Conservation (phyloP, 2,888 invertebrate genomes). For the Lampropteryx suffumata region DNA sequence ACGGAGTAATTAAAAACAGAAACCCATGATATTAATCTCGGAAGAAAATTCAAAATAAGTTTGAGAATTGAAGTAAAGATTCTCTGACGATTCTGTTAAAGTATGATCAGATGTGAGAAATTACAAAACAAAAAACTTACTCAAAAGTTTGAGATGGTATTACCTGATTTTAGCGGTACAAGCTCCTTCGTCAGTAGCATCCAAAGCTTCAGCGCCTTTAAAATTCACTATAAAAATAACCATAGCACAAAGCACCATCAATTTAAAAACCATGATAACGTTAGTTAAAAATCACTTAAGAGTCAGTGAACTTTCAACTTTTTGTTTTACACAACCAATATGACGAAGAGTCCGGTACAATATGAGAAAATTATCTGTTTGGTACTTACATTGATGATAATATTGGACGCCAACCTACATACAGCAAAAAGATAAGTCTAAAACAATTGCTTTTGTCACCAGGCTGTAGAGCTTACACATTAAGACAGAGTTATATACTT, state of each 20-base stretch:
- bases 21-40: too few relatives aligned
- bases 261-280: too few relatives aligned
- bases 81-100: background rate
- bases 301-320: slow-evolving; percentile 17
- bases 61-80: background rate
- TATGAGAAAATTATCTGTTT: slow-evolving; percentile 30
- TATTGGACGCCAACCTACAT: slow-evolving; percentile 25
- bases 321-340: slow-evolving; percentile 28
- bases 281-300: too few relatives aligned
- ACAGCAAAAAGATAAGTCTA: slow-evolving; percentile 25
- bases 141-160: too few relatives aligned
- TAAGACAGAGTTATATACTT: background rate
- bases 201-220: slow-evolving; percentile 35
- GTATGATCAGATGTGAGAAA: too few relatives aligned
- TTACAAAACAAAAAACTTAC: too few relatives aligned
- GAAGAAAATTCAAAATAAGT: too few relatives aligned
- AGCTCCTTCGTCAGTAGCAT: slow-evolving; percentile 46
- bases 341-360: slow-evolving; percentile 15
- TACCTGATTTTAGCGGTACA: slow-evolving; percentile 51
- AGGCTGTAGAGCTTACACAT: slow-evolving; percentile 12
- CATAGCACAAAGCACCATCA: slow-evolving; percentile 32
- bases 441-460: slow-evolving; percentile 22
- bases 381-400: slow-evolving; percentile 23
- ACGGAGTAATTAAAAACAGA: too few relatives aligned
- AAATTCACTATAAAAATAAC: slow-evolving; percentile 30